Evolutionary conservation across 2,113 vertebrate species (phyloP).

Genomic region (Percopsis transmontana): DNA sequence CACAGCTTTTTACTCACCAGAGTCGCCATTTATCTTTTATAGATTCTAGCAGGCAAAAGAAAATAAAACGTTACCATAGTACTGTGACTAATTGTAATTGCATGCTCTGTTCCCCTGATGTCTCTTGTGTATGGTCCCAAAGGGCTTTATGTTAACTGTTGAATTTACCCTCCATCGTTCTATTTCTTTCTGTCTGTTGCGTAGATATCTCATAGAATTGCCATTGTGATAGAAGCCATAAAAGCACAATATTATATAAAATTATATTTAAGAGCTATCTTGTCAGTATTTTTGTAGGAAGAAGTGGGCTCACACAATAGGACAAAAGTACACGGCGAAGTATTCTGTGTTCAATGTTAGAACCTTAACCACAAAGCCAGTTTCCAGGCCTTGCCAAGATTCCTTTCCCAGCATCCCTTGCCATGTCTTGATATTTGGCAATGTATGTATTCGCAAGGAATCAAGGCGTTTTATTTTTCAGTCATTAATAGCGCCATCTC

Average conservation of each 20-base stretch:
- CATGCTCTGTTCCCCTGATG: constrained; percentile 59
- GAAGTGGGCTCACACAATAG: constrained; percentile 6
- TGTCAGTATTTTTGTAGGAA: constrained; percentile 11
- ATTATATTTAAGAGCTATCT: not conserved
- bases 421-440: constrained; percentile 59
- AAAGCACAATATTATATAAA: not conserved
- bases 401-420: constrained; percentile 59
- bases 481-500: constrained; percentile 54
- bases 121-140: constrained; percentile 52
- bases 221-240: constrained; percentile 4
- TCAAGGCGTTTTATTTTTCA: constrained; percentile 59
- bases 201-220: constrained; percentile 29
- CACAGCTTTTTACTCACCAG: constrained; percentile 72
- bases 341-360: constrained; percentile 44
- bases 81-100: constrained; percentile 72
- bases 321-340: constrained; percentile 37
- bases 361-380: constrained; percentile 43
- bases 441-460: constrained; percentile 43
- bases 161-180: constrained; percentile 34
- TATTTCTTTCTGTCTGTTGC: constrained; percentile 16
- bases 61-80: constrained; percentile 60
- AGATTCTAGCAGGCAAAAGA: constrained; percentile 64
- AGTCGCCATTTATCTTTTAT: constrained; percentile 79
- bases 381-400: constrained; percentile 47
- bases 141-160: constrained; percentile 48